These are phyloP conservation scores for Acinonyx jubatus DNA, from an alignment of 2,113 vertebrate genomes.

Conservation along the genomic window DNA sequence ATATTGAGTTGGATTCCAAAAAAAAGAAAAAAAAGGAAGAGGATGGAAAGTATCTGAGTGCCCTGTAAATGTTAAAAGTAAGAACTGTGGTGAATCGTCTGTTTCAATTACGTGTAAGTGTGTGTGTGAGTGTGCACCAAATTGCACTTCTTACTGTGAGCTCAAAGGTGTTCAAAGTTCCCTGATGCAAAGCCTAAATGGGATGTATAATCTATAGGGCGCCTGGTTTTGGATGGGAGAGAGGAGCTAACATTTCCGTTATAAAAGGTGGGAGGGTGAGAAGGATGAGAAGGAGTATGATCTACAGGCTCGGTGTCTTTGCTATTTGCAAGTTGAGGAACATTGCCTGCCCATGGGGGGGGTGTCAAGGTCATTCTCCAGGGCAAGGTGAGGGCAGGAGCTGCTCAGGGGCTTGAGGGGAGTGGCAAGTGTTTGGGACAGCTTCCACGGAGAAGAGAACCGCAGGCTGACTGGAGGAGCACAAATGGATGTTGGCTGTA, in stretches of 20 bases:
- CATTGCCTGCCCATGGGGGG: not conserved
- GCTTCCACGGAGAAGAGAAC: not conserved
- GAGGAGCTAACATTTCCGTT: not conserved
- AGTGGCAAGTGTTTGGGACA: not conserved
- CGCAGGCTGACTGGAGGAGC: not conserved
- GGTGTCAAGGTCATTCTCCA: conserved; percentile 5
- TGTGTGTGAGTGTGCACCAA: not conserved
- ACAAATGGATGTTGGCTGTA: conserved; percentile 23
- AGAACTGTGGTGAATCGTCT: not conserved
- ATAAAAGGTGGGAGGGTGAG: not conserved
- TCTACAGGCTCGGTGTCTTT: not conserved
- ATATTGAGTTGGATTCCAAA: not conserved
- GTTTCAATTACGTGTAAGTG: not conserved
- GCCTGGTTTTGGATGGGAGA: not conserved
- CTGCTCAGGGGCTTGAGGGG: not conserved
- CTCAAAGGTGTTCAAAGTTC: not conserved
- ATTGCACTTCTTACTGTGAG: not conserved
- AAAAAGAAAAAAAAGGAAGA: not conserved
- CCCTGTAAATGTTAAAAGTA: not conserved
- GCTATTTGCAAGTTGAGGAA: not conserved
- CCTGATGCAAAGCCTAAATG: not conserved
- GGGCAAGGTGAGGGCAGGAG: not conserved
- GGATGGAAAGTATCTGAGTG: no score
- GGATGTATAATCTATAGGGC: not conserved
- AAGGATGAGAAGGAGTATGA: not conserved